Evolutionary conservation across 1,140 invertebrate genomes (phyloP), one percentile per base, ranked within the genome.

Genomic region (Phocides pigmalion): DNA sequence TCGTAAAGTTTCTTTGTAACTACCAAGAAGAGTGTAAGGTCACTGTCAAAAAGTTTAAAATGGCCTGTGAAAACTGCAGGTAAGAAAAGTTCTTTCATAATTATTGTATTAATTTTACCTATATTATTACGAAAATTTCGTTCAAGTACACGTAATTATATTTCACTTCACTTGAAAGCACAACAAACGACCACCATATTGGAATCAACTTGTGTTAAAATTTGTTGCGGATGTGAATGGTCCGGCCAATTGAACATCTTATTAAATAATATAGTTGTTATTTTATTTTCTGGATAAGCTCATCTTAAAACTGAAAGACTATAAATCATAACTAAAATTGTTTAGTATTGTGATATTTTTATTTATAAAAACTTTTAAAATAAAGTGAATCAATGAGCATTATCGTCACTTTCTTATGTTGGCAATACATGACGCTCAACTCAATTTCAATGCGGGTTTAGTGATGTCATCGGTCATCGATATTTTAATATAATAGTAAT

Each of bases 111-210:
- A n/a, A n/a, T 42, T 44, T 58, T 25, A 58, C 39, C 53, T 44
- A 58, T 44, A 22, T 8, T 28, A 16, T 58, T 58, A 28, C 8
- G 41, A 16, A 42, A 19, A 44, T 44, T 44, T 56, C 59, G 70
- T 68, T 76, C 64, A 72, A 69, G 37, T 66, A 59, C 22, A 59
- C 42, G 25, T 64, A 67, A 61, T 66, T 72, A 64, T 76, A 81
- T 71, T 70, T 81, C 74, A 84, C 81, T 74, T 85, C 75, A 85
- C 76, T 79, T 75, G 68, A 80, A 91, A 92, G 89, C 89, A 92
- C 89, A 92, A 92, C 91, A 92, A 92, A 92, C 87, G 87, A 74
- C 84, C 84, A 90, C 91, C 91, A 92, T 92, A 88, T 92, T 92
- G 91, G 87, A 89, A 82, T 84, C 79, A 84, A 82, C 82, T 72